phyloP scores from a whole-genome alignment of 1,140 invertebrate species.

The Macrosteles quadrilineatus region DNA sequence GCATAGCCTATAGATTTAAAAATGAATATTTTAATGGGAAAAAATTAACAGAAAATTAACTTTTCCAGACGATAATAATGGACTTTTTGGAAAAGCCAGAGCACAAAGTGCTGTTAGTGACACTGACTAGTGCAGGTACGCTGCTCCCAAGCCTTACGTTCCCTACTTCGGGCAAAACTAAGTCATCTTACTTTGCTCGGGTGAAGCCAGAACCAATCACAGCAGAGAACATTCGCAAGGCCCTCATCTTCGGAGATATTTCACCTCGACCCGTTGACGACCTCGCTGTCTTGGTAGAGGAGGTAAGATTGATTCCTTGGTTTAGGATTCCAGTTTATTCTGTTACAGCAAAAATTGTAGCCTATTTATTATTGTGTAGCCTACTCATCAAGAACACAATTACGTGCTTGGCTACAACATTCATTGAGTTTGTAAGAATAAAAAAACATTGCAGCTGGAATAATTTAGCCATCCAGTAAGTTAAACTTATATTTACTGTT shows the following conservation, averaged over 20 bases:
- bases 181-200: slow-evolving; percentile 69
- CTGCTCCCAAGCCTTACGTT: slow-evolving; percentile 51
- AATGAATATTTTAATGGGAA: too few relatives aligned
- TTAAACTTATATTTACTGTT: too few relatives aligned
- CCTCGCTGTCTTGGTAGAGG: slow-evolving; percentile 72
- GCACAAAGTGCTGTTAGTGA: slow-evolving; percentile 57
- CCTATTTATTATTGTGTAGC: too few relatives aligned
- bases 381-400: too few relatives aligned
- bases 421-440: too few relatives aligned
- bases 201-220: slow-evolving; percentile 56
- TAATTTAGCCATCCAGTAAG: too few relatives aligned
- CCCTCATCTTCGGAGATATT: slow-evolving; percentile 77
- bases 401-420: too few relatives aligned
- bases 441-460: too few relatives aligned
- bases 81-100: slow-evolving; percentile 63
- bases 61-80: slow-evolving; percentile 55
- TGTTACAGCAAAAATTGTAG: too few relatives aligned
- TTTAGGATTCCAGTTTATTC: neutral
- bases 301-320: slow-evolving; percentile 59
- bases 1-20: too few relatives aligned
- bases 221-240: slow-evolving; percentile 59
- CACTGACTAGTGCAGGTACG: slow-evolving; percentile 53
- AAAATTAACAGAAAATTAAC: too few relatives aligned
- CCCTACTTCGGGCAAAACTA: slow-evolving; percentile 55
- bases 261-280: slow-evolving; percentile 77